Evolutionary conservation across 92 coral and sea anemone species (phyloP).

Genomic region (Anthopleura xanthogrammica): DNA sequence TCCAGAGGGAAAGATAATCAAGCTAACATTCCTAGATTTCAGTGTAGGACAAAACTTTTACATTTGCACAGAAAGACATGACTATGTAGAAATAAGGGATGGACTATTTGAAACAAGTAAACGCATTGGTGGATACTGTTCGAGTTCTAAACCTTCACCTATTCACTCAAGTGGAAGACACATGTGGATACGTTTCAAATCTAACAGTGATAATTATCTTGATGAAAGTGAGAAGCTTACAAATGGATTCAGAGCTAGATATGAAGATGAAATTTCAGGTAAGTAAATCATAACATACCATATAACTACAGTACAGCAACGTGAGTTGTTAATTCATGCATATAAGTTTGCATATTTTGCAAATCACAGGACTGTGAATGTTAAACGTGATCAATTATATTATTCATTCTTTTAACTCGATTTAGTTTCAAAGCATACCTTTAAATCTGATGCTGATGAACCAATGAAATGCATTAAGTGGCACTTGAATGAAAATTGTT

Average conservation of each 20-base stretch:
- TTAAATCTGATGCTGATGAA: too few species aligned
- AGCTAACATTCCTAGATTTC: background rate
- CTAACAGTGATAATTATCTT: slow-evolving; percentile 17
- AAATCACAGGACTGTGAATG: too few species aligned
- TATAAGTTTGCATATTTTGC: too few species aligned
- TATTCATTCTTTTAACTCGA: too few species aligned
- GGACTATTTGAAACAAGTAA: background rate
- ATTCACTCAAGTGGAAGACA: slow-evolving; percentile 28
- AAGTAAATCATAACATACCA: background rate
- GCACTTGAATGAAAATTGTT: too few species aligned
- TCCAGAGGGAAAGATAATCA: background rate
- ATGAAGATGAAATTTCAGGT: background rate
- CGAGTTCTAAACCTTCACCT: background rate
- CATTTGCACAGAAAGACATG: background rate
- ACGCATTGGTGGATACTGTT: background rate
- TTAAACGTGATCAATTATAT: too few species aligned
- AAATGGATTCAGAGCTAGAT: slow-evolving; percentile 1
- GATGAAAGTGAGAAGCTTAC: background rate
- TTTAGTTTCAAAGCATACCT: too few species aligned
- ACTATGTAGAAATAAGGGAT: slow-evolving; percentile 12
- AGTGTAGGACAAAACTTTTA: background rate
- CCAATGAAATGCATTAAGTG: too few species aligned
- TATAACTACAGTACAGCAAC: background rate
- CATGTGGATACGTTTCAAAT: slow-evolving; percentile 46
- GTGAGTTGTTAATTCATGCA: too few species aligned